phyloP scores from a whole-genome alignment of 2,888 invertebrate species.

The Apodemia hepburni region DNA sequence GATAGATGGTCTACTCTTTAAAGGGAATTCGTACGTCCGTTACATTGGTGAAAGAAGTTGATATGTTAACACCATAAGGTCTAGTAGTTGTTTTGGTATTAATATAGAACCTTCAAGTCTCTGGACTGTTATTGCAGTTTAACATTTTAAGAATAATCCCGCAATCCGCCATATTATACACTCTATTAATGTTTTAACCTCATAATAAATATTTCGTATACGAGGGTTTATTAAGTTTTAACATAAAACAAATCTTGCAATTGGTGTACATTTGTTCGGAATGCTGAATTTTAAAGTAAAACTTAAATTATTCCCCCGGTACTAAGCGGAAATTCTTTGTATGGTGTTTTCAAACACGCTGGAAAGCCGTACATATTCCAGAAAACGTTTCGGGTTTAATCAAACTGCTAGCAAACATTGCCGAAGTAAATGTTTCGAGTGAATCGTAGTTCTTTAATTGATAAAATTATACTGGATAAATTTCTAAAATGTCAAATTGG shows the following conservation, averaged over 20 bases:
- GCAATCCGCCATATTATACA: too few species aligned
- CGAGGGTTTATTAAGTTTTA: not conserved
- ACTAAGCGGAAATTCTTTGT: conserved; percentile 13
- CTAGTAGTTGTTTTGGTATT: too few species aligned
- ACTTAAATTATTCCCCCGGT: conserved; percentile 9
- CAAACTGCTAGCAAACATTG: conserved; percentile 7
- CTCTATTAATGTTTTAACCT: not conserved
- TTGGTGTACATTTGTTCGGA: not conserved
- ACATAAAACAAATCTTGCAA: not conserved
- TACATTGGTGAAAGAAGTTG: too few species aligned
- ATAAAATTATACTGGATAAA: not conserved
- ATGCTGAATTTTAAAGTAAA: conserved; percentile 9
- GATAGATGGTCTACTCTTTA: too few species aligned
- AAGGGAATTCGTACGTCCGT: too few species aligned
- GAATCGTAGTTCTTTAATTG: not conserved
- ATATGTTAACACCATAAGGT: too few species aligned
- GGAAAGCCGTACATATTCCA: conserved; percentile 2
- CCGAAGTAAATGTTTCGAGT: not conserved
- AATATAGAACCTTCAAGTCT: too few species aligned
- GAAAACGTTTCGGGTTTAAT: conserved; percentile 6
- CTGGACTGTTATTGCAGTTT: too few species aligned
- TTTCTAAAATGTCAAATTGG: not conserved
- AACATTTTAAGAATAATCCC: too few species aligned
- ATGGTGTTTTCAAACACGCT: conserved; percentile 1
- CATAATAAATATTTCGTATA: not conserved